Evolutionary conservation across 2,113 vertebrate species (phyloP).

Genomic region (Gnathochromis pfefferi): DNA sequence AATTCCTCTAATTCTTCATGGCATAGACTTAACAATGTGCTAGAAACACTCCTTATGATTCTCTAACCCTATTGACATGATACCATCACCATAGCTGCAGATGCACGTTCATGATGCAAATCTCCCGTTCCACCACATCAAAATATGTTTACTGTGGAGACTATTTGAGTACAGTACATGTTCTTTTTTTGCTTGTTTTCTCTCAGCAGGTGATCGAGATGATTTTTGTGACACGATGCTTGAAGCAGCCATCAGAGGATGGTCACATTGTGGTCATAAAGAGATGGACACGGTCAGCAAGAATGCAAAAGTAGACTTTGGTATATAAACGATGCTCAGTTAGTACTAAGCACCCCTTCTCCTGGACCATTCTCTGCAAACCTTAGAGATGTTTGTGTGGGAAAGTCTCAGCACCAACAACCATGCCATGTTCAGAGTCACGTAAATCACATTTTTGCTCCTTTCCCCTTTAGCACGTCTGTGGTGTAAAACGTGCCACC

Average conservation of each 20-base stretch:
- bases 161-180: not conserved
- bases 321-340: not conserved
- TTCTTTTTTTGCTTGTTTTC: not conserved
- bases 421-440: not conserved
- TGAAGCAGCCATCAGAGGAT: not conserved
- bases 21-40: not conserved
- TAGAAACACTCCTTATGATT: not conserved
- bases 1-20: not conserved
- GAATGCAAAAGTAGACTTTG: not conserved
- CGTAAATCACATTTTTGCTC: accelerated
- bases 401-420: not conserved
- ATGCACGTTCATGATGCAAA: not conserved
- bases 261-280: not conserved
- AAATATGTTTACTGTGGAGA: not conserved
- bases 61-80: not conserved
- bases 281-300: accelerated
- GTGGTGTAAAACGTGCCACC: not conserved
- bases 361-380: not conserved
- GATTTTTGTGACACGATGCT: not conserved
- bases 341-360: not conserved
- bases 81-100: not conserved
- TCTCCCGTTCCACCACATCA: accelerated
- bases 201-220: not conserved
- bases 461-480: not conserved
- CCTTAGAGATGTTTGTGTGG: not conserved